Evolutionary conservation across 2,113 vertebrate genomes (phyloP).

Genomic region (Cettia cetti): DNA sequence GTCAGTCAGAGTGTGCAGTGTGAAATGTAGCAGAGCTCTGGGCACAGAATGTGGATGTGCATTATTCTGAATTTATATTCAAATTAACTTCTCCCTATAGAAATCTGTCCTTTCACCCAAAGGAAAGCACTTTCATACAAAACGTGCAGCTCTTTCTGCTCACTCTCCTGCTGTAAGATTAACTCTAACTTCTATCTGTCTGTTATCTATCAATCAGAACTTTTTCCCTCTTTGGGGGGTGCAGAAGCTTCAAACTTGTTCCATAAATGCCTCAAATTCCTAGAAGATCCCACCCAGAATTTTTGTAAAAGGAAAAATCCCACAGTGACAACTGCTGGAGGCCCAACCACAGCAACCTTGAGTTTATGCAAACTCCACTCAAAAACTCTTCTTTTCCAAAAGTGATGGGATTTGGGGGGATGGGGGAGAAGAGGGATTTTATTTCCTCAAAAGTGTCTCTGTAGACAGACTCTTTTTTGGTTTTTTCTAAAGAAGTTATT

Average conservation of each 20-base stretch:
- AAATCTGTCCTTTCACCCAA: background rate
- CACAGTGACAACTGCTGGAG: background rate
- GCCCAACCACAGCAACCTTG: background rate
- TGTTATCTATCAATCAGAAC: background rate
- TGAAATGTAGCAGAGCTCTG: background rate
- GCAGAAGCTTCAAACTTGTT: background rate
- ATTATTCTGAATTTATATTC: background rate
- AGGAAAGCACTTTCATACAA: background rate
- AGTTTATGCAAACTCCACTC: background rate
- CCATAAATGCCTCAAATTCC: background rate
- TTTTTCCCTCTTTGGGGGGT: background rate
- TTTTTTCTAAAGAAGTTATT: background rate
- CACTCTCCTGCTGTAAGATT: background rate
- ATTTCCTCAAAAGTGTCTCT: background rate
- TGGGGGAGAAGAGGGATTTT: accelerated
- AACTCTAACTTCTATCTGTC: background rate
- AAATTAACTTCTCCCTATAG: background rate
- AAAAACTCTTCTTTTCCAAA: background rate
- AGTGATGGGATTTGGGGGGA: accelerated
- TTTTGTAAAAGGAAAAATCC: background rate
- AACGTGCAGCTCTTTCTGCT: background rate
- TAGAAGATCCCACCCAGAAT: background rate
- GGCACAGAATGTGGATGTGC: background rate
- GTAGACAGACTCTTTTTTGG: accelerated
- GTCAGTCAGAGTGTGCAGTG: background rate